phyloP scores from a whole-genome alignment of 2,888 invertebrate species.

The Eupithecia inturbata region DNA sequence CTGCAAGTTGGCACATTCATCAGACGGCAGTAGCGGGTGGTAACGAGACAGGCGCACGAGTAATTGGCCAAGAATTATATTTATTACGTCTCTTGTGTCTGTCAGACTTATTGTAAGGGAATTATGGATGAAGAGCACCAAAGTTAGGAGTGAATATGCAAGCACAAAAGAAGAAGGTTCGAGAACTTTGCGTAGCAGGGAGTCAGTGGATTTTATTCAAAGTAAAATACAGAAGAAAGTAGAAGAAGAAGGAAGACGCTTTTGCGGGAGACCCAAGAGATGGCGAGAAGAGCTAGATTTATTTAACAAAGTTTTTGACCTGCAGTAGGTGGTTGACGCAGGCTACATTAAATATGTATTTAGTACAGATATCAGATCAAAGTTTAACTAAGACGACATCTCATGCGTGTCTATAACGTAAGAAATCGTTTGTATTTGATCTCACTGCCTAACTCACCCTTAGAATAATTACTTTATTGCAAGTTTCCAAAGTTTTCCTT shows the following conservation, averaged over 20 bases:
- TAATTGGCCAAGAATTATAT: slow-evolving; percentile 46
- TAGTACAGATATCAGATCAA: background rate
- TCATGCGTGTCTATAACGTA: background rate
- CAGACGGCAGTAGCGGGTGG: slow-evolving; percentile 28
- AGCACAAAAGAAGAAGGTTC: background rate
- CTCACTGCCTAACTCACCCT: background rate
- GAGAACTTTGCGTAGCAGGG: background rate
- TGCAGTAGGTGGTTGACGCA: background rate
- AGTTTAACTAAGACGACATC: background rate
- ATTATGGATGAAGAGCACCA: background rate
- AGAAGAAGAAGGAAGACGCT: background rate
- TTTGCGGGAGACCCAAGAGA: background rate
- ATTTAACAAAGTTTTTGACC: background rate
- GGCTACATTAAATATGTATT: background rate
- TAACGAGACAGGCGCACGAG: slow-evolving; percentile 46
- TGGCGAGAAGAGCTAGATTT: background rate
- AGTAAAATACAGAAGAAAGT: background rate
- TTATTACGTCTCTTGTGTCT: slow-evolving; percentile 35
- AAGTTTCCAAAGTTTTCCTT: background rate
- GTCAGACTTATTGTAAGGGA: background rate
- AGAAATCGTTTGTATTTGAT: background rate
- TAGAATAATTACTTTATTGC: background rate
- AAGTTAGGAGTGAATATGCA: background rate
- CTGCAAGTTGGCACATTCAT: slow-evolving; percentile 22
- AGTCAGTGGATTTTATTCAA: background rate